These are phyloP conservation scores for Operophtera brumata DNA, from an alignment of 2,888 invertebrate species.

Conservation along the genomic window DNA sequence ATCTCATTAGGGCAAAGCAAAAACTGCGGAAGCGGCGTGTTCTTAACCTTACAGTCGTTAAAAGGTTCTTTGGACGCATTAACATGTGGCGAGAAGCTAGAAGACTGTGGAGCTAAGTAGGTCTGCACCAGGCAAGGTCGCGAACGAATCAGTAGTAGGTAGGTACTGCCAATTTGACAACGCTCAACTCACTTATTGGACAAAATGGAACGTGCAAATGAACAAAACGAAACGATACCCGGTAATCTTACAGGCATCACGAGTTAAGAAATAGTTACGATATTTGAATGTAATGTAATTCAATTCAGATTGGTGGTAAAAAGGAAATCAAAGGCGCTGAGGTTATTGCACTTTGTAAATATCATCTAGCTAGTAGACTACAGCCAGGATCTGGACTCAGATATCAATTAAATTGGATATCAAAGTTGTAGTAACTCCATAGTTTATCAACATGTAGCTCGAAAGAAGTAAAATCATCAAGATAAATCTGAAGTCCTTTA, in stretches of 20 bases:
- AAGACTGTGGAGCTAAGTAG: constrained; percentile 32
- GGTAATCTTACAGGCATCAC: constrained; percentile 60
- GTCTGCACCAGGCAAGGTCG: constrained; percentile 56
- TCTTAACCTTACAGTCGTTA: not conserved
- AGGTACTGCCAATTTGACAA: constrained; percentile 68
- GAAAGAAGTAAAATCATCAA: not conserved
- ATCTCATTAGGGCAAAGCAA: not conserved
- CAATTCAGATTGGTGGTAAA: constrained; percentile 45
- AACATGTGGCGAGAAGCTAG: not conserved
- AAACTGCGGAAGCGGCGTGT: not conserved
- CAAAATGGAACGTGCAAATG: constrained; percentile 76
- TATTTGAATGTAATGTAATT: constrained; percentile 68
- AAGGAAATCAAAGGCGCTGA: constrained; percentile 7
- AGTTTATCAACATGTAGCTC: not conserved
- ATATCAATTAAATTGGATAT: not conserved
- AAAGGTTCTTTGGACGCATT: not conserved
- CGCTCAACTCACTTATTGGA: constrained; percentile 71
- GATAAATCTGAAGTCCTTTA: not conserved
- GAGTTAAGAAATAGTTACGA: constrained; percentile 62
- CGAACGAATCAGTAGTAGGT: constrained; percentile 51
- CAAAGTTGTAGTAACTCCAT: not conserved
- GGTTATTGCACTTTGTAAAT: constrained; percentile 15
- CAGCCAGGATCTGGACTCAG: not conserved
- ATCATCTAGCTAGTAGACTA: not conserved
- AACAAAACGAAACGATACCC: constrained; percentile 67